Evolutionary conservation across 2,888 invertebrate species (phyloP).

Genomic region (Drepana falcataria): DNA sequence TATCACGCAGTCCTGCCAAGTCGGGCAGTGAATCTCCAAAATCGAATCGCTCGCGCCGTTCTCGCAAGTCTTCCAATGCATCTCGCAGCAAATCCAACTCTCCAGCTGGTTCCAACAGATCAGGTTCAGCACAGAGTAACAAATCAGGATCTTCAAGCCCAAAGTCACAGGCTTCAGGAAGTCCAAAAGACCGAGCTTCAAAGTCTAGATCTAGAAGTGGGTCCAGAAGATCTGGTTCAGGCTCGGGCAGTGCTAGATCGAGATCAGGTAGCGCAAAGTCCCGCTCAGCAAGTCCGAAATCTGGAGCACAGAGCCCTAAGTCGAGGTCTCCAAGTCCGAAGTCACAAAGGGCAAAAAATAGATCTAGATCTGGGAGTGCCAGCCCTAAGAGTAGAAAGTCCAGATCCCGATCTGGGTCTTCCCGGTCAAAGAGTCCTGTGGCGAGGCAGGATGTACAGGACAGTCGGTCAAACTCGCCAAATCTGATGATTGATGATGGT

Average conservation of each 20-base stretch:
- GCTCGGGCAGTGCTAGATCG: constrained; percentile 50
- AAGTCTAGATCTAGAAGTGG: constrained; percentile 59
- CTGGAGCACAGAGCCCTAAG: constrained; percentile 40
- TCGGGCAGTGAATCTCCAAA: constrained; percentile 69
- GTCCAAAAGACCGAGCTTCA: constrained; percentile 48
- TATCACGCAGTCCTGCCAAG: constrained; percentile 56
- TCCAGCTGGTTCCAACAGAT: constrained; percentile 57
- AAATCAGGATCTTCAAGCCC: constrained; percentile 69
- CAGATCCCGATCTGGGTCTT: constrained; percentile 19
- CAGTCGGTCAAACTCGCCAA: constrained; percentile 74
- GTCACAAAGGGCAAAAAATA: constrained; percentile 47
- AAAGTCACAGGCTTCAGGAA: constrained; percentile 64
- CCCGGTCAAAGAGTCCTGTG: constrained; percentile 48
- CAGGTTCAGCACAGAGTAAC: constrained; percentile 63
- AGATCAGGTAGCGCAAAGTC: constrained; percentile 46
- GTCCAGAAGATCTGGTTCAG: constrained; percentile 47
- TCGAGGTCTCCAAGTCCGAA: constrained; percentile 35
- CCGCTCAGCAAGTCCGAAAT: constrained; percentile 38
- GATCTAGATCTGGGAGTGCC: constrained; percentile 66
- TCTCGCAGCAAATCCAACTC: constrained; percentile 70
- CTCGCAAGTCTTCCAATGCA: constrained; percentile 57
- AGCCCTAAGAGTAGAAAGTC: constrained; percentile 52
- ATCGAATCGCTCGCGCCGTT: constrained; percentile 50
- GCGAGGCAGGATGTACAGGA: constrained; percentile 53
- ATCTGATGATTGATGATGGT: constrained; percentile 75